Conservation (phyloP, 2,113 vertebrate genomes). For the Indicator maculatus region DNA sequence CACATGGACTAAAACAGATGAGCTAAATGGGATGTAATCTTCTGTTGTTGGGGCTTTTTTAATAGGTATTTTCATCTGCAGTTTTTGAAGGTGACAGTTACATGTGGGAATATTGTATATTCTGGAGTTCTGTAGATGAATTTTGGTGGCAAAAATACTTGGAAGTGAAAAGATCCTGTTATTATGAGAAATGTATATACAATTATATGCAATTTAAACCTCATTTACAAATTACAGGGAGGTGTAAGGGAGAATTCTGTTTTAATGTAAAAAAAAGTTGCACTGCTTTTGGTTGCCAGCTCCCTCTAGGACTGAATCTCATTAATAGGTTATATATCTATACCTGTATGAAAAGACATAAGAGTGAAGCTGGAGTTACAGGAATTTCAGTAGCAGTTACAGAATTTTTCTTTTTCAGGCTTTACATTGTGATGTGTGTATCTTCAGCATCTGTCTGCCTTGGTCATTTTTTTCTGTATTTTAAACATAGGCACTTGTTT, state of each 20-base stretch:
- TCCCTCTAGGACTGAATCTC: constrained; percentile 20
- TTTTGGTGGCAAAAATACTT: background rate
- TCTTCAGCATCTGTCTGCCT: background rate
- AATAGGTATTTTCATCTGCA: background rate
- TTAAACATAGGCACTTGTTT: constrained; percentile 30
- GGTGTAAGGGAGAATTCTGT: background rate
- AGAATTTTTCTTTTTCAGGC: background rate
- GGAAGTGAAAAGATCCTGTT: background rate
- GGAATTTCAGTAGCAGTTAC: constrained; percentile 6
- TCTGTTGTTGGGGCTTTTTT: background rate
- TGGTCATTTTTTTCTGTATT: background rate
- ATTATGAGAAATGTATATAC: background rate
- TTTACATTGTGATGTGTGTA: background rate
- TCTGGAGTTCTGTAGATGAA: background rate
- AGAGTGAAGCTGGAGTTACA: background rate
- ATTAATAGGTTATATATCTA: background rate
- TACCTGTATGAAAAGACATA: background rate
- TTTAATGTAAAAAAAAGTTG: constrained; percentile 32
- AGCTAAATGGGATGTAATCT: background rate
- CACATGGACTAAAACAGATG: background rate
- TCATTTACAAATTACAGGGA: background rate
- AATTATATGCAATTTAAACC: background rate
- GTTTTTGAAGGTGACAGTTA: background rate
- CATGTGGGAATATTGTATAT: background rate
- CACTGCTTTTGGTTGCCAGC: constrained; percentile 8